These are phyloP conservation scores for Micronisus gabar DNA, from an alignment of 2,113 vertebrate species.

Conservation along the genomic window DNA sequence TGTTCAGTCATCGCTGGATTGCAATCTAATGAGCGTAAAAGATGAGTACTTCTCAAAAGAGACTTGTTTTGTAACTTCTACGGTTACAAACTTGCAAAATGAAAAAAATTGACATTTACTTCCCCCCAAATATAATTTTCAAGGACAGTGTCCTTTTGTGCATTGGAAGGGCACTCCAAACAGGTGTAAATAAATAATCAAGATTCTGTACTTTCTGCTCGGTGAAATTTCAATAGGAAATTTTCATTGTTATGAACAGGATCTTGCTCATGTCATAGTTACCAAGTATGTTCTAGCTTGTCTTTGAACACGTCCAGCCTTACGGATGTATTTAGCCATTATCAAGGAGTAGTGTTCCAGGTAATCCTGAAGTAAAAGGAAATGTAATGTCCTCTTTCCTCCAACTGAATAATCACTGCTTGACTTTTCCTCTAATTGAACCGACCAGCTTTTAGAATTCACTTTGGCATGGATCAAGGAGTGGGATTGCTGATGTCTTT, in stretches of 20 bases:
- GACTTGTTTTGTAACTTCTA: constrained; percentile 29
- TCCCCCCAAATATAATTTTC: background rate
- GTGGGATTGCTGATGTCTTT: background rate
- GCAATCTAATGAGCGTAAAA: constrained; percentile 61
- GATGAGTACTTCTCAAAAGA: constrained; percentile 48
- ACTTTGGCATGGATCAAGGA: background rate
- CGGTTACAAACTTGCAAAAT: background rate
- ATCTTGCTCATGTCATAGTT: background rate
- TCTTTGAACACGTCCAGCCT: background rate
- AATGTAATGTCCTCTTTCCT: background rate
- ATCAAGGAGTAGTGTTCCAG: background rate
- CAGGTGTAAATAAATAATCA: background rate
- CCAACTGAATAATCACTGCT: background rate
- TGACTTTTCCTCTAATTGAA: background rate
- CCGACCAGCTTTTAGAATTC: background rate
- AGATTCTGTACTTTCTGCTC: background rate
- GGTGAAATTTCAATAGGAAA: background rate
- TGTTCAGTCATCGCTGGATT: constrained; percentile 64
- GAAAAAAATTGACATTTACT: background rate
- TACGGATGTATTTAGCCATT: background rate
- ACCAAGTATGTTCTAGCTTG: background rate
- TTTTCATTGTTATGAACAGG: background rate
- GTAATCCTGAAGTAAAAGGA: background rate
- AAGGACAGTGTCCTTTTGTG: background rate
- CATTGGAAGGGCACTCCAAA: background rate